Conservation (phyloP, 2,797 vertebrate genomes). For the Muscicapa striata region DNA sequence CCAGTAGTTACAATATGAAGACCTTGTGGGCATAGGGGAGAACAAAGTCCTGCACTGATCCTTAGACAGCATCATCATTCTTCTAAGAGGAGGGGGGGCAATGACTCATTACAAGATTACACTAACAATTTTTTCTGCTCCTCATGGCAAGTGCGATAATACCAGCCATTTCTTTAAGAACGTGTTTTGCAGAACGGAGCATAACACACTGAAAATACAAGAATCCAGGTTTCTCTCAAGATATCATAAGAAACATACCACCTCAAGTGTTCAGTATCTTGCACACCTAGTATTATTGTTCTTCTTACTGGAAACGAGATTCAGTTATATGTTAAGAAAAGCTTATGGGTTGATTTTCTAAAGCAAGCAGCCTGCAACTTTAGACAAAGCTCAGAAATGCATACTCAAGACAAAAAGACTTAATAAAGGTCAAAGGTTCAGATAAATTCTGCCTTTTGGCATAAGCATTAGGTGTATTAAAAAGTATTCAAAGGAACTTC, state of each 20-base stretch:
- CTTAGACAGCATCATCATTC: background rate
- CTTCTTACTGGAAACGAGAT: background rate
- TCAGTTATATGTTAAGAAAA: background rate
- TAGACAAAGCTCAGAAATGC: background rate
- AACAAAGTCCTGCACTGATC: background rate
- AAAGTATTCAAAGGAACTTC: conserved; percentile 3
- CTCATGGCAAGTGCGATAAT: background rate
- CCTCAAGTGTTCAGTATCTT: background rate
- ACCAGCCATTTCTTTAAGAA: background rate
- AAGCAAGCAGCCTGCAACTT: background rate
- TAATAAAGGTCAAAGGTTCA: conserved; percentile 8
- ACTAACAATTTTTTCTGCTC: background rate
- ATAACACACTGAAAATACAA: background rate
- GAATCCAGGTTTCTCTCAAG: background rate
- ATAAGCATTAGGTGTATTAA: background rate
- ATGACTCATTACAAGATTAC: background rate
- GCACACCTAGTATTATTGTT: background rate
- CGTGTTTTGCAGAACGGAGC: background rate
- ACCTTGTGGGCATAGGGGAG: rapidly evolving
- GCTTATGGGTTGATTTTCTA: background rate
- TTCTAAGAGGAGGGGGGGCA: background rate
- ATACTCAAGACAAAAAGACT: background rate
- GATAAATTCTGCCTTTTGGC: conserved; percentile 4
- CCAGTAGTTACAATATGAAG: background rate
- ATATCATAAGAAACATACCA: background rate